Base-by-base conservation (phyloP, 2,797 vertebrate genomes). In the Fistularia commersonii region DNA sequence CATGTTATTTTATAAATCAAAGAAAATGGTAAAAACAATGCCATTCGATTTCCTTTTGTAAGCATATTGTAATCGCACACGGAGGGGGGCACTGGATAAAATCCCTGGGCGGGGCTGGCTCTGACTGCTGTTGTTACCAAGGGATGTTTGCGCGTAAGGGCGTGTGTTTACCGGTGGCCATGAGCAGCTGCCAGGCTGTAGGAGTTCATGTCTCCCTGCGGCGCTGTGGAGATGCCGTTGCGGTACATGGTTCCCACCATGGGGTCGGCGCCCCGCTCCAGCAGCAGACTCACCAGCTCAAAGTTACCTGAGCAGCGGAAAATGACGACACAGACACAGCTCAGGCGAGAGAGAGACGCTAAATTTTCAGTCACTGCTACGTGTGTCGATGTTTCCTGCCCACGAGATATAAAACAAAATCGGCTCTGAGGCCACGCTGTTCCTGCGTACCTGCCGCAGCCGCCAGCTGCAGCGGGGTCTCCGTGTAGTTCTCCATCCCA, bases 151-250 rank as follows among this genome's bases (percentile, higher is more conserved):
- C 60, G 36, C 32, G 13, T 45, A 11, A 57, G n/a, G 11, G 31
- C 44, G 44, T 54, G 81, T 78, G 74, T n/a, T 79, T 89, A 91
- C 97, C 96, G 95, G 93, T 99, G 97, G 77, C 97, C 97, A 33
- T 99, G 97, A 58, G 96, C 95, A 51, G 97, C 97, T 6, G 96
- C 96, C 90, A 98, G 92, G 88, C 96, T 98, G 90, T 93, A 99
- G 60, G 97, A 96, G 84, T 95, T 99, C 95, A 98, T 97, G 84
- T 97, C 95, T 56, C 96, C 96, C 81, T 96, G 94, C 6, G 95
- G 93, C 11, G 93, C 92, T 0, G 93, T 93, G 72, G 95, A 97
- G 87, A 98, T 97, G 63, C 97, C 96, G 4, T 98, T 98, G 48
- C 94, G 94, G 86, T 95, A 95, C 92, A 95, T 92, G 62, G 96